Evolutionary conservation across 2,797 vertebrate genomes (phyloP).

Genomic region (Eurystomus glaucurus): DNA sequence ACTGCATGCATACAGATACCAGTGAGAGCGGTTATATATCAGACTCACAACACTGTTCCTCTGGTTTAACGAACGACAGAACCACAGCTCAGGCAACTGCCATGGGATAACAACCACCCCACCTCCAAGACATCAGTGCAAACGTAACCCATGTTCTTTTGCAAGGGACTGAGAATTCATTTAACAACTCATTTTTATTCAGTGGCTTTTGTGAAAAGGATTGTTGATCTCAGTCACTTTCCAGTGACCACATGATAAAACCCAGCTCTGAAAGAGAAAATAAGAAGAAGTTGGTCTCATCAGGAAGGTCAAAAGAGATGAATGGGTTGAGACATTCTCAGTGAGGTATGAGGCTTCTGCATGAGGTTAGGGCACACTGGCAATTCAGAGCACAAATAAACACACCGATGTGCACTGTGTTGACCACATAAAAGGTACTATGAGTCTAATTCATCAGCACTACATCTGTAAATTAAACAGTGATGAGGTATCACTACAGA

Average conservation of each 20-base stretch:
- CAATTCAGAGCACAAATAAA: background rate
- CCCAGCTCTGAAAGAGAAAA: background rate
- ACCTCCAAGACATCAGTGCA: background rate
- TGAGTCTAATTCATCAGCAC: background rate
- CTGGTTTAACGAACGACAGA: background rate
- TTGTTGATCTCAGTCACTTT: background rate
- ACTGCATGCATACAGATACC: background rate
- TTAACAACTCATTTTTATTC: background rate
- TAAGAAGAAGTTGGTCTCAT: background rate
- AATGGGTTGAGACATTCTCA: background rate
- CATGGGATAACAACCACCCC: background rate
- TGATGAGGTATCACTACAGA: background rate
- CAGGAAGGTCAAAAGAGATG: background rate
- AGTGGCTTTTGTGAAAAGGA: background rate
- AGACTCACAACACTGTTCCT: background rate
- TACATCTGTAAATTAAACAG: background rate
- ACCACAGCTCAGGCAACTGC: background rate
- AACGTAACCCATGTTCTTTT: background rate
- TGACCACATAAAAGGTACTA: background rate
- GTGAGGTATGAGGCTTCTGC: background rate
- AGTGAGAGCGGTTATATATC: background rate
- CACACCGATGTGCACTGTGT: rapidly evolving
- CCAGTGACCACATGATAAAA: background rate
- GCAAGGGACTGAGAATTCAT: background rate
- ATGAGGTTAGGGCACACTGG: background rate